These are phyloP conservation scores for Gandaritis pyraliata DNA, from an alignment of 2,888 invertebrate genomes.

Conservation along the genomic window DNA sequence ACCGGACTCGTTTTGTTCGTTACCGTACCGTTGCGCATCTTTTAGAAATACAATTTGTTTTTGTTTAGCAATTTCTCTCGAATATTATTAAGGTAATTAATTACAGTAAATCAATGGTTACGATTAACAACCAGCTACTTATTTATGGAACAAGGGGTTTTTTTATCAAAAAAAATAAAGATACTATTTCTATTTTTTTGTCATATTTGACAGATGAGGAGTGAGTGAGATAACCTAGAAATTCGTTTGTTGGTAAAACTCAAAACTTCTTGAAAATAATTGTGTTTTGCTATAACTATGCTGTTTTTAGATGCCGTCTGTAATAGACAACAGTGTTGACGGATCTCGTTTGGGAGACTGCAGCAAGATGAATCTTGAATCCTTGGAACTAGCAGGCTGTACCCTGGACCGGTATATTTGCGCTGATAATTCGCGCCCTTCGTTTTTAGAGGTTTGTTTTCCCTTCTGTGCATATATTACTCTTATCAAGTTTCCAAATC, in stretches of 20 bases:
- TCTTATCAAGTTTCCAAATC: conserved; percentile 2
- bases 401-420: conserved; percentile 90
- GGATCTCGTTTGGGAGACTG: conserved; percentile 60
- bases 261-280: conserved; percentile 38
- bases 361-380: conserved; percentile 84
- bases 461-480: not conserved
- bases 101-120: too few species aligned
- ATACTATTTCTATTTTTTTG: too few species aligned
- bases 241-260: conserved; percentile 26
- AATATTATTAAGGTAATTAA: too few species aligned
- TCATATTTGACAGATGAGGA: not conserved
- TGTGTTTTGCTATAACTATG: conserved; percentile 47
- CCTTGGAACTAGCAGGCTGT: conserved; percentile 91
- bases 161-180: not conserved
- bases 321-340: conserved; percentile 63
- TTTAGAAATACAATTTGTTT: too few species aligned
- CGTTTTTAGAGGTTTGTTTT: conserved; percentile 84
- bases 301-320: conserved; percentile 74
- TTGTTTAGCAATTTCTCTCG: too few species aligned
- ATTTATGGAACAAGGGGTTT: too few species aligned
- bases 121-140: too few species aligned
- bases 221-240: conserved; percentile 53
- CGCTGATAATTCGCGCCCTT: conserved; percentile 89
- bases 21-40: too few species aligned
- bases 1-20: too few species aligned